Evolutionary conservation across 2,888 invertebrate genomes (phyloP).

Genomic region (Drosophila vallismaia): DNA sequence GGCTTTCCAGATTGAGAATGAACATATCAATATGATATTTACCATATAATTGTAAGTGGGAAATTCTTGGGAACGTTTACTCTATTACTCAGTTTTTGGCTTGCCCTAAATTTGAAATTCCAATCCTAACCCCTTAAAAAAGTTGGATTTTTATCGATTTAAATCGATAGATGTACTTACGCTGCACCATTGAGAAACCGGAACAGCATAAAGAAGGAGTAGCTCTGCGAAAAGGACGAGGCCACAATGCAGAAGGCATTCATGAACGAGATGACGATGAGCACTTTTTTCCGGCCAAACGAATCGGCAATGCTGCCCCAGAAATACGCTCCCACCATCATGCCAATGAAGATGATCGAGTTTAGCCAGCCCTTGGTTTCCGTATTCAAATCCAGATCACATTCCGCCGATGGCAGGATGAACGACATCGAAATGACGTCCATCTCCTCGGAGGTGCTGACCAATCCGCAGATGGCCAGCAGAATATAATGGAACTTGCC

Average conservation of each 20-base stretch:
- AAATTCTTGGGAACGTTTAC: not conserved
- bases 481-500: constrained; percentile 93
- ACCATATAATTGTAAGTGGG: not conserved
- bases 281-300: constrained; percentile 93
- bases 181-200: constrained; percentile 96
- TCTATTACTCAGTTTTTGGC: not conserved
- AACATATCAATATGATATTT: constrained; percentile 1
- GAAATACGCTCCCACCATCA: constrained; percentile 97
- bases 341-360: constrained; percentile 93
- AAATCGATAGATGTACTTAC: constrained; percentile 86
- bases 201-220: constrained; percentile 94
- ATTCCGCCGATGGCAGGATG: constrained; percentile 96
- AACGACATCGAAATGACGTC: constrained; percentile 98
- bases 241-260: constrained; percentile 95
- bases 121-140: not conserved
- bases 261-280: constrained; percentile 94
- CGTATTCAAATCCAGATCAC: constrained; percentile 94
- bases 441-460: constrained; percentile 97
- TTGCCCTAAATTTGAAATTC: too few species aligned
- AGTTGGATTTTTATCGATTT: not conserved
- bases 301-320: constrained; percentile 97
- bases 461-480: constrained; percentile 95
- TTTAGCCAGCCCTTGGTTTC: constrained; percentile 92
- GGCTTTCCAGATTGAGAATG: not conserved
- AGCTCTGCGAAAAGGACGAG: constrained; percentile 95